These are phyloP conservation scores for Drosophila yakuba DNA, from an alignment of 1,140 invertebrate species.

Conservation along the genomic window DNA sequence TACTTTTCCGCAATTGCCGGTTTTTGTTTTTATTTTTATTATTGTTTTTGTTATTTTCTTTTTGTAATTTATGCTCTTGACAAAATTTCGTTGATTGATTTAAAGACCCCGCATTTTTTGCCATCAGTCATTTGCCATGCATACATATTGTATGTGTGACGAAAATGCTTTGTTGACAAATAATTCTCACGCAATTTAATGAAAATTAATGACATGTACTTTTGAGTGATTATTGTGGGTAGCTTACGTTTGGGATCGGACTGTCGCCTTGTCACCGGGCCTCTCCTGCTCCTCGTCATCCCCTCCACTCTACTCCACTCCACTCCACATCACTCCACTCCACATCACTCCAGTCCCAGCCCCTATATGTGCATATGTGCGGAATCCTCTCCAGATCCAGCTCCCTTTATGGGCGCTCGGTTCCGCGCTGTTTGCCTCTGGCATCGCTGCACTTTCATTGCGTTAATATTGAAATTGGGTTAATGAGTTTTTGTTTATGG, in stretches of 20 bases:
- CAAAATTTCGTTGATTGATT: not conserved
- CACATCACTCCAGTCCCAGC: not conserved
- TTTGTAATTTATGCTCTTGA: not conserved
- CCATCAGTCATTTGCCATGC: constrained; percentile 1
- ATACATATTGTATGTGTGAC: not conserved
- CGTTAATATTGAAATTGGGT: constrained; percentile 79
- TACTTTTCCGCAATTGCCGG: not conserved
- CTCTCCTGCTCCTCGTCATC: too few relatives aligned
- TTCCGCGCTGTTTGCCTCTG: constrained; percentile 50
- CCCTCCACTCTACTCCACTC: too few relatives aligned
- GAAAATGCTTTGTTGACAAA: constrained; percentile 38
- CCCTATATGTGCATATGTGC: not conserved
- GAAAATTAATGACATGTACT: constrained; percentile 61
- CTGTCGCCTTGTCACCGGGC: not conserved
- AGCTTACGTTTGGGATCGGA: not conserved
- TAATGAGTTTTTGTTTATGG: constrained; percentile 81
- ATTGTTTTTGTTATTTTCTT: not conserved
- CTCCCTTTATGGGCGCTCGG: constrained; percentile 4
- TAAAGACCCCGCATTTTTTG: not conserved
- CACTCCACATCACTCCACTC: not conserved
- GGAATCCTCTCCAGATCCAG: not conserved
- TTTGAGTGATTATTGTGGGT: constrained; percentile 45
- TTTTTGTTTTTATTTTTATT: not conserved
- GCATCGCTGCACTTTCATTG: constrained; percentile 61
- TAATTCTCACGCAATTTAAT: constrained; percentile 45